Evolutionary conservation across 2,113 vertebrate genomes (phyloP).

Genomic region (Xerus inauris): DNA sequence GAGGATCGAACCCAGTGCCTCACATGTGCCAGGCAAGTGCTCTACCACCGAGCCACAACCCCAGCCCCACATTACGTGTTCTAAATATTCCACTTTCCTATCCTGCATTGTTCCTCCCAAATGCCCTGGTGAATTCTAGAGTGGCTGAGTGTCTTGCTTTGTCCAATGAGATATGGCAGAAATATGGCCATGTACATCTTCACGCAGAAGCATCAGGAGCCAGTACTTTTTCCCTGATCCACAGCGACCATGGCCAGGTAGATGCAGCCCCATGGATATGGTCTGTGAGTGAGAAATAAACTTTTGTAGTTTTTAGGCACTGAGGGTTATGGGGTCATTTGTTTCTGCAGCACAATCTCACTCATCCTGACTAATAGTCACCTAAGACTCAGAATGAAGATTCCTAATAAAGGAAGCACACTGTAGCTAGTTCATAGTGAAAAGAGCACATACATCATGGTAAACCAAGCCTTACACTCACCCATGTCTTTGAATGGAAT

Average conservation of each 20-base stretch:
- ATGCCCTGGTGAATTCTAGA: background rate
- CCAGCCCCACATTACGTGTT: too few species aligned
- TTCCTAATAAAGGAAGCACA: background rate
- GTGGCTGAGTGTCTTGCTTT: background rate
- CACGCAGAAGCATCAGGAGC: background rate
- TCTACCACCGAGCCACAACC: too few species aligned
- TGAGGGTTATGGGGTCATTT: background rate
- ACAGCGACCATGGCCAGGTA: background rate
- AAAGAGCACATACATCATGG: background rate
- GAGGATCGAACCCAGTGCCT: too few species aligned
- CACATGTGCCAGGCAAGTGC: too few species aligned
- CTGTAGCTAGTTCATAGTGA: rapidly evolving
- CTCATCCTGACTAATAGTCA: background rate
- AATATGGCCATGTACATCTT: background rate
- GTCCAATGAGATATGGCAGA: background rate
- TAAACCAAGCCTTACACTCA: slow-evolving; percentile 69
- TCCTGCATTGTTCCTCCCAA: background rate
- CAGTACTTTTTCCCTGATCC: background rate
- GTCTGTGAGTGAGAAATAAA: background rate
- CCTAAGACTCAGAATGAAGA: background rate
- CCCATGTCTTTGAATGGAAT: slow-evolving; percentile 72
- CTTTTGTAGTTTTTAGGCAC: background rate
- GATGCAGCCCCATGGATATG: background rate
- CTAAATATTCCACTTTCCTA: background rate
- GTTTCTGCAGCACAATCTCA: background rate